These are phyloP conservation scores for Macaca mulatta DNA, from an alignment of 2,113 vertebrate genomes.

Conservation along the genomic window DNA sequence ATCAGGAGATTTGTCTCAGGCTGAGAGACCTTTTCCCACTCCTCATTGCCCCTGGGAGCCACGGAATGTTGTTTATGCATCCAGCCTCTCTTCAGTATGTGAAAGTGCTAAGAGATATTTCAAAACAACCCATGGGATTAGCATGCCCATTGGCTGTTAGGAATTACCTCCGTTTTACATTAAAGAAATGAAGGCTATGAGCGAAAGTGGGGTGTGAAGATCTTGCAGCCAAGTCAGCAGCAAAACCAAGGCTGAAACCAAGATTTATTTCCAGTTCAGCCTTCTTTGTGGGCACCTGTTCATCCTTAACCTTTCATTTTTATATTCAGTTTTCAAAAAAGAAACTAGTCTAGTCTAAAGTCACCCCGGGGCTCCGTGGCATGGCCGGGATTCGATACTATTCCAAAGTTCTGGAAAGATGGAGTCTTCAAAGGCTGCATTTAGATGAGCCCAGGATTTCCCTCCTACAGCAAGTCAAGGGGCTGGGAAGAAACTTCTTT, in stretches of 20 bases:
- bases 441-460: not conserved
- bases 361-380: not conserved
- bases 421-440: not conserved
- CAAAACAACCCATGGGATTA: not conserved
- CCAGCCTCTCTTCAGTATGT: not conserved
- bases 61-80: not conserved
- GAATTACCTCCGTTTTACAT: not conserved
- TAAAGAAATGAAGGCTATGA: not conserved
- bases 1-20: not conserved
- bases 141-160: fast-evolving
- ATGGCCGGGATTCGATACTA: not conserved
- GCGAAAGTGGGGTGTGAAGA: not conserved
- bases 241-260: not conserved
- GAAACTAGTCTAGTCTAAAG: not conserved
- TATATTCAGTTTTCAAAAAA: not conserved
- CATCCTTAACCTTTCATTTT: not conserved
- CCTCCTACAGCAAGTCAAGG: not conserved
- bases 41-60: not conserved
- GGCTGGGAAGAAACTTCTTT: not conserved
- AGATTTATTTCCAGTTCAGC: not conserved
- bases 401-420: not conserved
- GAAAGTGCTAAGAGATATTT: constrained; percentile 24
- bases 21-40: not conserved
- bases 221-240: not conserved
- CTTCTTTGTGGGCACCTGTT: not conserved